These are phyloP conservation scores for Aspiorhynchus laticeps DNA, from an alignment of 2,113 vertebrate genomes.

Conservation along the genomic window DNA sequence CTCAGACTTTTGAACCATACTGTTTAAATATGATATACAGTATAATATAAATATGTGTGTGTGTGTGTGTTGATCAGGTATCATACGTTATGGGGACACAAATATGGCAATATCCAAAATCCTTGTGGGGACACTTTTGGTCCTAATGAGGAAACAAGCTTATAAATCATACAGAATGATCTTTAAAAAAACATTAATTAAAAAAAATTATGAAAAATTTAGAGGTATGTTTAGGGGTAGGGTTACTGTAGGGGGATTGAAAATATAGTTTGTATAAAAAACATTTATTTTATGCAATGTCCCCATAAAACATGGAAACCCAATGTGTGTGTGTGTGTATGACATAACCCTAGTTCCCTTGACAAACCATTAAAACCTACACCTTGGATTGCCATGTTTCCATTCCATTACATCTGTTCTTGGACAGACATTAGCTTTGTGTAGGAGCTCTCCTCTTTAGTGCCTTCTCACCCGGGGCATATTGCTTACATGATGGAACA, in stretches of 20 bases:
- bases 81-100: too few relatives aligned
- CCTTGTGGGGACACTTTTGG: too few relatives aligned
- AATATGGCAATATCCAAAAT: too few relatives aligned
- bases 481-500: conserved; percentile 68
- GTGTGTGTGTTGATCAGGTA: not conserved
- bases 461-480: conserved; percentile 65
- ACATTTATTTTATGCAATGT: too few relatives aligned
- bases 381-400: conserved; percentile 60
- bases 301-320: not conserved
- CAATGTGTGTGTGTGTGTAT: not conserved
- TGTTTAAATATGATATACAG: not conserved
- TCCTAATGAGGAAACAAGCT: too few relatives aligned
- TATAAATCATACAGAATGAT: too few relatives aligned
- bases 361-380: conserved; percentile 57
- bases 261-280: too few relatives aligned
- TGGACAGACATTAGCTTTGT: conserved; percentile 55
- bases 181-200: too few relatives aligned
- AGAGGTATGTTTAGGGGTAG: too few relatives aligned
- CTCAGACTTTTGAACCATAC: not conserved
- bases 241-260: too few relatives aligned
- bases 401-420: conserved; percentile 64
- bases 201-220: too few relatives aligned
- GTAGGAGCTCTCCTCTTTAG: conserved; percentile 66
- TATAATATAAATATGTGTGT: too few relatives aligned
- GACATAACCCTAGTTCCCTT: not conserved